phyloP scores from a whole-genome alignment of 1,140 invertebrate species.

The Conus betulinus region DNA sequence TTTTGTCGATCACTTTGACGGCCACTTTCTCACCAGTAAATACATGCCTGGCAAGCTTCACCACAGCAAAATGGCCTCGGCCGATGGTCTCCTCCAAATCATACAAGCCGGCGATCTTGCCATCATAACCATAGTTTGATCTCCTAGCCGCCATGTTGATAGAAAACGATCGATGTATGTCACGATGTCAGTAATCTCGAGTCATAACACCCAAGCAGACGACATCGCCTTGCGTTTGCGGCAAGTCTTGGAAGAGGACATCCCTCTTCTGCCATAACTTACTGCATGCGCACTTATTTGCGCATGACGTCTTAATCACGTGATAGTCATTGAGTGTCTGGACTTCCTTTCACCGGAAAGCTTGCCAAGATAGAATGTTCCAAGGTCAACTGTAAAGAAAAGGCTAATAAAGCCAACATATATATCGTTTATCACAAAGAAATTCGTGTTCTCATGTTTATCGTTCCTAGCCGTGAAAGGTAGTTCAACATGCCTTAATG shows the following conservation, averaged over 20 bases:
- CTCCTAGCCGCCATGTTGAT: conserved; percentile 55
- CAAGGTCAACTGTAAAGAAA: no score
- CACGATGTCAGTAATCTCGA: not conserved
- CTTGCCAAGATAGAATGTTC: no score
- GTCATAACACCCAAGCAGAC: conserved; percentile 28
- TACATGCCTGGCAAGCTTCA: conserved; percentile 98
- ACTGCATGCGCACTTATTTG: conserved; percentile 39
- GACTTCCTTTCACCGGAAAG: not conserved
- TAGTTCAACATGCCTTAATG: no score
- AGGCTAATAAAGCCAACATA: no score
- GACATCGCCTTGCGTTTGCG: conserved; percentile 7
- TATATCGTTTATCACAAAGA: no score
- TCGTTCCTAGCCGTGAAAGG: no score
- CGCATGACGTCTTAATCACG: conserved; percentile 43
- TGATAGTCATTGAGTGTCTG: conserved; percentile 20
- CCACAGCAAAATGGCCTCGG: conserved; percentile 97
- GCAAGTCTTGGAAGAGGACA: conserved; percentile 26
- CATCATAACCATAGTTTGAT: conserved; percentile 79
- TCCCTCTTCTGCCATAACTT: conserved; percentile 43
- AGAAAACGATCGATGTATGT: not conserved
- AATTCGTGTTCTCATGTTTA: no score
- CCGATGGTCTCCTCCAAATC: conserved; percentile 93
- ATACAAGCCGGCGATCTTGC: conserved; percentile 96
- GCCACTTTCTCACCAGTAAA: conserved; percentile 99
- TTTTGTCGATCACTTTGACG: conserved; percentile 95